Conservation (phyloP, 2,888 invertebrate genomes). For the Rhagophthalmus giganteus region DNA sequence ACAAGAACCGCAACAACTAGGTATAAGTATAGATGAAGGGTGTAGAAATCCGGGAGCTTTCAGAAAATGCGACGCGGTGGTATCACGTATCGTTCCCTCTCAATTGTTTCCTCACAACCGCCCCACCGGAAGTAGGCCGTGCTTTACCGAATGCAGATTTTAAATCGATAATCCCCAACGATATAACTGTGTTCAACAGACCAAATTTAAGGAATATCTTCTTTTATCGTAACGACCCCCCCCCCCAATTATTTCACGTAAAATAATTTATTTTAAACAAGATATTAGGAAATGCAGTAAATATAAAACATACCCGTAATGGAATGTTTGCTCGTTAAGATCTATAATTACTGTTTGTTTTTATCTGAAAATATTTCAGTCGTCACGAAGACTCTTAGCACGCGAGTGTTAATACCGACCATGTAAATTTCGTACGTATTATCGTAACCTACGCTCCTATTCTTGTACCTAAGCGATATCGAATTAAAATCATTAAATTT, state of each 20-base stretch:
- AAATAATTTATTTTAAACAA: no score
- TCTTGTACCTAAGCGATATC: slow-evolving; percentile 5
- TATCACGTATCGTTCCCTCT: slow-evolving; percentile 36
- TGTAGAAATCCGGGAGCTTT: slow-evolving; percentile 32
- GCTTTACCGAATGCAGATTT: slow-evolving; percentile 36
- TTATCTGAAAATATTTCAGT: slow-evolving; percentile 25
- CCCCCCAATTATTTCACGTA: no score
- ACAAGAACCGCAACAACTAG: slow-evolving; percentile 19
- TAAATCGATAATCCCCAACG: slow-evolving; percentile 33
- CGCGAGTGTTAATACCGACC: slow-evolving; percentile 12
- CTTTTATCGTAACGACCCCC: no score
- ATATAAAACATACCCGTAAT: slow-evolving; percentile 7
- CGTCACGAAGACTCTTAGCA: slow-evolving; percentile 19
- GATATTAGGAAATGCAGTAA: slow-evolving; percentile 2
- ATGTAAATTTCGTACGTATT: slow-evolving; percentile 13
- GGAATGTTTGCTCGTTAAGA: slow-evolving; percentile 22
- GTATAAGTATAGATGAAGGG: slow-evolving; percentile 18
- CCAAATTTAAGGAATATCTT: no score
- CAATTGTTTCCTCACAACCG: slow-evolving; percentile 35
- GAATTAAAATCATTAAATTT: slow-evolving; percentile 19
- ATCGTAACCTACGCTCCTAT: slow-evolving; percentile 7
- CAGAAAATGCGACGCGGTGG: slow-evolving; percentile 28
- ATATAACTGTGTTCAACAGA: slow-evolving; percentile 29
- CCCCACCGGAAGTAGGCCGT: slow-evolving; percentile 35
- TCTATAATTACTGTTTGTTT: slow-evolving; percentile 30